Base-by-base conservation (phyloP, 2,888 invertebrate genomes). In the Cyrtodaria siliqua region DNA sequence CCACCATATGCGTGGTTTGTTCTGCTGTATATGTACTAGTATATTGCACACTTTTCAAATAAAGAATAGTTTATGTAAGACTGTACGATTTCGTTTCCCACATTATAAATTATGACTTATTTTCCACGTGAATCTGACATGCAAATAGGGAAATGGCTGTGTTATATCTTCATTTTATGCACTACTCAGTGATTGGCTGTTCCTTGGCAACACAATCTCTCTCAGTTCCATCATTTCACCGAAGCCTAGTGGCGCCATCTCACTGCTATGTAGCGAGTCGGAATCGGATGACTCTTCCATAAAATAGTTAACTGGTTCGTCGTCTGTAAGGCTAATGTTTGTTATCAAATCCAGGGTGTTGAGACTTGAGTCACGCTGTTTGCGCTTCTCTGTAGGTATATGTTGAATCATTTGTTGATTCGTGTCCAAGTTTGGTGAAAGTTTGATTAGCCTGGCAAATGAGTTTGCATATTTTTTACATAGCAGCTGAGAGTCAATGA, bases 341-440 rank as follows among this genome's bases (percentile, higher is more conserved):
- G 87, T 88, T 20, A 89, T 86, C 40, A 90, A 78, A 55, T 90
- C 90, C 16, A 89, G 76, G 8, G 86, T 85, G 57, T 84, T 82
- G 26, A 89, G 62, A 44, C 84, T 82, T 18, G 84, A 84, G 33
- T 85, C 87, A 3, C 80, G 72, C 12, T 70, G 59, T 47, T 87
- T 78, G 0, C 80, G 71, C 16, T 79, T 83, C 33, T 84, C 85
- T 8, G 83, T 82, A 8, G 89, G 89, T 47, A 88, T 86, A 70
- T 90, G 88, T 63, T 86, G 86, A 20, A 87, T 72, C 69, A 84
- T 78, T 59, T 85, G 79, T 53, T 87, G 86, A 29, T 79, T 60
- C 0, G 89, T 89, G 76, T 89, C 89, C 60, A 86, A 33, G 6
- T 89, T 85, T 1, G 87, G 85, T 9, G 89, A 86, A 16, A 90